A percentile compares a stretch with the other conserved stretches of the same genome.
Evolutionary conservation across 2,888 invertebrate genomes (phyloP).

Genomic region (Criorhina ranunculi): DNA sequence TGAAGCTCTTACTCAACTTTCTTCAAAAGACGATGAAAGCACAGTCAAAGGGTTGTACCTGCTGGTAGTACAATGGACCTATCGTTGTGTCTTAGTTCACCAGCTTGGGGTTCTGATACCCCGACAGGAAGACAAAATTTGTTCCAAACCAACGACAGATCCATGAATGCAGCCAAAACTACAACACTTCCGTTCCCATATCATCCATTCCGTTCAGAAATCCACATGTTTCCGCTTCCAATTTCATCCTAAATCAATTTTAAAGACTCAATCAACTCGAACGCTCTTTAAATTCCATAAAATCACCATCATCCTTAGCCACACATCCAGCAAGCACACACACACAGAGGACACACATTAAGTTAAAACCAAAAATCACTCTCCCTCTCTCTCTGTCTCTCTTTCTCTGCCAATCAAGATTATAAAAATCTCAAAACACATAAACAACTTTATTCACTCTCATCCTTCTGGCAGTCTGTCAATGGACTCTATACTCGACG

Average conservation of each 20-base stretch:
- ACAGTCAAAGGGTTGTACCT: too few relatives aligned
- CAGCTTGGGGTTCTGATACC: too few relatives aligned
- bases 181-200: too few relatives aligned
- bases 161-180: too few relatives aligned
- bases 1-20: too few relatives aligned
- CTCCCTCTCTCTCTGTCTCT: too few relatives aligned
- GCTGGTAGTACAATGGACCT: too few relatives aligned
- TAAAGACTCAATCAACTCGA: not conserved
- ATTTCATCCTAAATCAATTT: slow-evolving; percentile 9
- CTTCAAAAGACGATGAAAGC: too few relatives aligned
- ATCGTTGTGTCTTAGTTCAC: too few relatives aligned
- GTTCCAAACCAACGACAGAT: too few relatives aligned
- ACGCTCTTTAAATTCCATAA: slow-evolving; percentile 1
- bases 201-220: too few relatives aligned
- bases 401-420: slow-evolving; percentile 37
- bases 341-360: not conserved
- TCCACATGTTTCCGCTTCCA: not conserved
- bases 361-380: not conserved
- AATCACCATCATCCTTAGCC: not conserved
- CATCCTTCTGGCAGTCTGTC: not conserved
- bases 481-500: not conserved
- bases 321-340: not conserved
- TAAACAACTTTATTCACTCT: slow-evolving; percentile 25
- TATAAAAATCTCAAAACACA: slow-evolving; percentile 29
- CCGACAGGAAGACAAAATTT: too few relatives aligned